phyloP scores from a whole-genome alignment of 2,888 invertebrate species.

The Malacosoma neustria region DNA sequence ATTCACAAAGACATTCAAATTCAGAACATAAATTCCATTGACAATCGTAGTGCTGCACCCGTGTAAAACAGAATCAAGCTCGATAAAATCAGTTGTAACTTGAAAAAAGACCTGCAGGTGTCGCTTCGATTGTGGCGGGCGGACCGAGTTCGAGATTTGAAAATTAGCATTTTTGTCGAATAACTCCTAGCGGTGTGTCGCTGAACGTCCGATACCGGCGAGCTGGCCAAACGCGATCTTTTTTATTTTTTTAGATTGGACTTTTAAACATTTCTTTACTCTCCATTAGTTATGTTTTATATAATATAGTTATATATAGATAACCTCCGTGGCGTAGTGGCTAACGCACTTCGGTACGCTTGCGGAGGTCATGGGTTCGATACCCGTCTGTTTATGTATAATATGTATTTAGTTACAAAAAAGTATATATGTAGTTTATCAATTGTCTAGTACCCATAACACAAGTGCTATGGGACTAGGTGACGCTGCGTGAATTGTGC shows the following conservation, averaged over 20 bases:
- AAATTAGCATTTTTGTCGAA: conserved; percentile 74
- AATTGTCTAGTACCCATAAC: too few relatives aligned
- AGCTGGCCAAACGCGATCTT: conserved; percentile 45
- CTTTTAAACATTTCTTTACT: conserved; percentile 57
- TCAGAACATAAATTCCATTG: not conserved
- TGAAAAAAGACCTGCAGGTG: conserved; percentile 48
- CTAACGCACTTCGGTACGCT: too few relatives aligned
- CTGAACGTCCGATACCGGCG: conserved; percentile 61
- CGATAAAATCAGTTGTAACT: not conserved
- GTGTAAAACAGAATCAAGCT: not conserved
- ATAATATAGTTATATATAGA: conserved; percentile 3
- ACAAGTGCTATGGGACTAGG: too few relatives aligned
- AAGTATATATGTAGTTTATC: too few relatives aligned
- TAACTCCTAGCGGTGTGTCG: conserved; percentile 69
- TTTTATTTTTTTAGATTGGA: conserved; percentile 50
- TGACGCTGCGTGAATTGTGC: too few relatives aligned
- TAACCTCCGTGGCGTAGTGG: too few relatives aligned
- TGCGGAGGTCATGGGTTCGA: too few relatives aligned
- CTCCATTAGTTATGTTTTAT: conserved; percentile 25
- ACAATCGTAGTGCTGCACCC: not conserved
- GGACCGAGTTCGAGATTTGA: conserved; percentile 64
- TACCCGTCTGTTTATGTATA: too few relatives aligned
- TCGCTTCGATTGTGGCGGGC: conserved; percentile 56
- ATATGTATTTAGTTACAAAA: too few relatives aligned
- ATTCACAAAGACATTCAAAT: not conserved